Evolutionary conservation across 1,140 invertebrate genomes (phyloP).

Genomic region (Ostrea edulis): DNA sequence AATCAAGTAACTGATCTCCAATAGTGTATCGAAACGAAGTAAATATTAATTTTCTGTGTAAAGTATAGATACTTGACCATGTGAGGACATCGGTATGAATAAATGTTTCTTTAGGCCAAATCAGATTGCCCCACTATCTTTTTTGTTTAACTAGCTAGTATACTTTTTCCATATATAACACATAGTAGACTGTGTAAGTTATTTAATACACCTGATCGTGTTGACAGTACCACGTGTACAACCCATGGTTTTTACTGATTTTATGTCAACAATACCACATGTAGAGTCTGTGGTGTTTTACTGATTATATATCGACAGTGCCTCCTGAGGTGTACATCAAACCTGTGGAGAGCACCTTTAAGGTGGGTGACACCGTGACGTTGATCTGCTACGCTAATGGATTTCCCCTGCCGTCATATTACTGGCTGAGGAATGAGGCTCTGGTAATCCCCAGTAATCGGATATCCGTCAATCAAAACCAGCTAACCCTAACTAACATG

Average conservation of each 20-base stretch:
- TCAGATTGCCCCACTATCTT: too few relatives aligned
- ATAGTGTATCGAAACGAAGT: too few relatives aligned
- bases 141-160: too few relatives aligned
- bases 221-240: too few relatives aligned
- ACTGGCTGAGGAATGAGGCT: slow-evolving; percentile 70
- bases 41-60: too few relatives aligned
- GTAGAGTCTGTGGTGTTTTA: neutral
- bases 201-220: too few relatives aligned
- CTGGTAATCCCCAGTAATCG: slow-evolving; percentile 64
- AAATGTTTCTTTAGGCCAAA: too few relatives aligned
- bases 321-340: slow-evolving; percentile 77
- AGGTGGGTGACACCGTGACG: slow-evolving; percentile 65
- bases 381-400: slow-evolving; percentile 71
- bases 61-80: too few relatives aligned
- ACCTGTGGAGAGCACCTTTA: slow-evolving; percentile 75
- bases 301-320: slow-evolving; percentile 67
- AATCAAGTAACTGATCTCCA: too few relatives aligned
- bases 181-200: too few relatives aligned
- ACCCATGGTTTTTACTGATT: neutral
- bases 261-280: slow-evolving; percentile 52
- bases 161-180: too few relatives aligned
- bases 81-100: too few relatives aligned
- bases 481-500: slow-evolving; percentile 68
- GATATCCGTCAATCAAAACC: slow-evolving; percentile 59
- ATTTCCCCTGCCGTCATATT: slow-evolving; percentile 69